phyloP scores from a whole-genome alignment of 2,797 vertebrate genomes.

The Enteromius unitaeniatus region DNA sequence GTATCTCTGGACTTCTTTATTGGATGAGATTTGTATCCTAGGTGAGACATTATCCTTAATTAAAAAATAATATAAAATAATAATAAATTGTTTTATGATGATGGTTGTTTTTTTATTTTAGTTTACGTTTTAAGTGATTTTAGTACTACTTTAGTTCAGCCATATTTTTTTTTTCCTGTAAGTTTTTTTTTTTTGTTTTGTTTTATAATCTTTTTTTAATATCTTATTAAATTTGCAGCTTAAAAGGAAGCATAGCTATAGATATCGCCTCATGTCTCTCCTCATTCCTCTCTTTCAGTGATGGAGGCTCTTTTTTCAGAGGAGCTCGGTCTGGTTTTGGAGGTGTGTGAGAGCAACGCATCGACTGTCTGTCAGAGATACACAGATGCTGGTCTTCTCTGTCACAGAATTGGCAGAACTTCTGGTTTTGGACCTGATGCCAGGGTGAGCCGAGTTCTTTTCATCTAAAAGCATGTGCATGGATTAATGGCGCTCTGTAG shows the following conservation, averaged over 20 bases:
- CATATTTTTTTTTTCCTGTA: too few relatives aligned
- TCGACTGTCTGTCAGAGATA: slow-evolving; percentile 75
- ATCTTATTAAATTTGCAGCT: not conserved
- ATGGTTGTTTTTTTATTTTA: too few relatives aligned
- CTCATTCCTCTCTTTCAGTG: slow-evolving; percentile 65
- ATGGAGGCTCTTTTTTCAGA: slow-evolving; percentile 88
- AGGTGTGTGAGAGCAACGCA: slow-evolving; percentile 74
- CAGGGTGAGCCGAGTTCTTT: slow-evolving; percentile 69
- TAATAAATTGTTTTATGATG: not conserved
- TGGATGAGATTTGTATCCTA: not conserved
- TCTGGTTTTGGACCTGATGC: slow-evolving; percentile 80
- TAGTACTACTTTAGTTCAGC: not conserved
- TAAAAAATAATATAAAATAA: not conserved
- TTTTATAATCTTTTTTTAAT: too few relatives aligned
- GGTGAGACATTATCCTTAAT: not conserved
- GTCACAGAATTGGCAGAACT: slow-evolving; percentile 81
- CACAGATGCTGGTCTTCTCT: slow-evolving; percentile 76
- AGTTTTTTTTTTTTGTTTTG: too few relatives aligned
- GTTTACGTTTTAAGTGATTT: not conserved
- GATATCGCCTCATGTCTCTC: not conserved
- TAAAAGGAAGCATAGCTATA: not conserved
- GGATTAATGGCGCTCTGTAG: slow-evolving; percentile 2
- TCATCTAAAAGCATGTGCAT: not conserved
- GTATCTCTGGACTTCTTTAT: not conserved
- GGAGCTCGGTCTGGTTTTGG: slow-evolving; percentile 88